phyloP scores from a whole-genome alignment of 2,888 invertebrate species.

The Andricus quercusramuli region DNA sequence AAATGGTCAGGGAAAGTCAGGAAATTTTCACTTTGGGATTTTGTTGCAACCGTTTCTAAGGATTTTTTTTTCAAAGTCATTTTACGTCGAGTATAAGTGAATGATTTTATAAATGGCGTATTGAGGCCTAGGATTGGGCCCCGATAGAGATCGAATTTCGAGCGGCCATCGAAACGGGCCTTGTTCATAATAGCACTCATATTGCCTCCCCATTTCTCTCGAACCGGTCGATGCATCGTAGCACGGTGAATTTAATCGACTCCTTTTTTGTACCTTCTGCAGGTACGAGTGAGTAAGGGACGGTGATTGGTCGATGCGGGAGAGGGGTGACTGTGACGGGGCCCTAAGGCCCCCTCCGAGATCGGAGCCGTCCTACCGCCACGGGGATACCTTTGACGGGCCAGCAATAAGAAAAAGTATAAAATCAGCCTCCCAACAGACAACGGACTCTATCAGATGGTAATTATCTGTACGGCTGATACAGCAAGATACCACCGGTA shows the following conservation, averaged over 20 bases:
- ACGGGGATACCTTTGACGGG: slow-evolving; percentile 76
- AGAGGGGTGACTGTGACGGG: slow-evolving; percentile 68
- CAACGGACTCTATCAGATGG: slow-evolving; percentile 78
- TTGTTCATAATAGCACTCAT: slow-evolving; percentile 47
- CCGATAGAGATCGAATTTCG: slow-evolving; percentile 60
- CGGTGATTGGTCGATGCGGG: slow-evolving; percentile 75
- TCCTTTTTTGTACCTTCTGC: slow-evolving; percentile 62
- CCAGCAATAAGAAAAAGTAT: slow-evolving; percentile 76
- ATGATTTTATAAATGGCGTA: slow-evolving; percentile 28
- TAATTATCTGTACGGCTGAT: slow-evolving; percentile 77
- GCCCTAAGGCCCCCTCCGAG: slow-evolving; percentile 73
- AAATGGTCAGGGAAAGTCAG: too few relatives aligned
- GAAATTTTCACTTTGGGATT: too few relatives aligned
- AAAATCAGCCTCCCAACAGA: slow-evolving; percentile 76
- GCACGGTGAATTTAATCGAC: slow-evolving; percentile 67
- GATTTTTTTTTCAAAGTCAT: too few relatives aligned
- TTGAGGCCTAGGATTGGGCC: neutral
- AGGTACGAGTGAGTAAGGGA: slow-evolving; percentile 65
- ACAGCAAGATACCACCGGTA: slow-evolving; percentile 71
- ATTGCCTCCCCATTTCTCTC: slow-evolving; percentile 50
- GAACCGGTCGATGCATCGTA: slow-evolving; percentile 67
- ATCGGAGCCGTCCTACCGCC: slow-evolving; percentile 76
- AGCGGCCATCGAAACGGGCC: slow-evolving; percentile 73
- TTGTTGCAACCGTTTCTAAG: too few relatives aligned
- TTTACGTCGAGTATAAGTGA: too few relatives aligned